Evolutionary conservation across 2,797 vertebrate genomes (phyloP).

Genomic region (Lutjanus argentimaculatus): DNA sequence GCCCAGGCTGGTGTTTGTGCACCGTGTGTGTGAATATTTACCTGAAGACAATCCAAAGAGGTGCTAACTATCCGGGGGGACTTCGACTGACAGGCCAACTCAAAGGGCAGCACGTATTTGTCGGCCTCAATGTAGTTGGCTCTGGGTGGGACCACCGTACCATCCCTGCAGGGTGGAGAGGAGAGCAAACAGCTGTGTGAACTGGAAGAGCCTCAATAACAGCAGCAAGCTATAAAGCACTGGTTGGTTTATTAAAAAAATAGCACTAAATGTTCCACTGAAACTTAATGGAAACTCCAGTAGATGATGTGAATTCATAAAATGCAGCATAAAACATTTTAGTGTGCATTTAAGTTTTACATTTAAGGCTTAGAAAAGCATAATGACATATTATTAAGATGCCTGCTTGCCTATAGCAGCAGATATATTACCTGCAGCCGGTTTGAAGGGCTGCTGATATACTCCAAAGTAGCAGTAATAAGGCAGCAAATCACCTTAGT

Average conservation of each 20-base stretch:
- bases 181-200: constrained; percentile 20
- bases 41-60: constrained; percentile 97
- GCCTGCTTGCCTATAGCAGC: not conserved
- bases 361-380: not conserved
- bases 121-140: constrained; percentile 99
- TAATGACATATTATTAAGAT: not conserved
- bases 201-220: not conserved
- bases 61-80: constrained; percentile 97
- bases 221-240: not conserved
- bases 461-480: constrained; percentile 13
- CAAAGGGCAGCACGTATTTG: constrained; percentile 97
- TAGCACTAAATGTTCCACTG: not conserved
- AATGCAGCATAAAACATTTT: not conserved
- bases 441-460: constrained; percentile 16
- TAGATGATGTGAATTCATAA: constrained; percentile 2
- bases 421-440: constrained; percentile 7
- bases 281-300: not conserved
- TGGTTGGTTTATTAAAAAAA: not conserved
- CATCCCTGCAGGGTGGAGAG: constrained; percentile 85
- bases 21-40: constrained; percentile 54
- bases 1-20: not conserved
- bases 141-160: constrained; percentile 90
- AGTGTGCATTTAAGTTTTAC: not conserved
- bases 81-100: constrained; percentile 97
- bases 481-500: constrained; percentile 24